These are phyloP conservation scores for Meandrusa payeni DNA, from an alignment of 2,888 invertebrate genomes.

Conservation along the genomic window DNA sequence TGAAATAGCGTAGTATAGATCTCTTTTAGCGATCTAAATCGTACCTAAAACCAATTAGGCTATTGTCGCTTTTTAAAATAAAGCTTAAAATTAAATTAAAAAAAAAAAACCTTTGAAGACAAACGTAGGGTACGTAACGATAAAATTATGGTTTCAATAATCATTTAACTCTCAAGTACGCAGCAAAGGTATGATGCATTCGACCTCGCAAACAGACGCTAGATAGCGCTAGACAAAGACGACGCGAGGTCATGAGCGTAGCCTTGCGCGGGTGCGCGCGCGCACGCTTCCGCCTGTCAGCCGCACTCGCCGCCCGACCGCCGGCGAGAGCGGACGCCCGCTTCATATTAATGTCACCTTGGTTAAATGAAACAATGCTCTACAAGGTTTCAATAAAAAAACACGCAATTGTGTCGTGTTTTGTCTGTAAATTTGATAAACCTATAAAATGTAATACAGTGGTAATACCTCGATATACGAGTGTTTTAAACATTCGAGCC, in stretches of 20 bases:
- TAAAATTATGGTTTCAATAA: conserved; percentile 55
- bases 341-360: conserved; percentile 21
- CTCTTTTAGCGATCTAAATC: no score
- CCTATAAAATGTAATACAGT: no score
- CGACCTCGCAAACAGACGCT: conserved; percentile 77
- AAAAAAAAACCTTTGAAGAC: no score
- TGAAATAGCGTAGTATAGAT: no score
- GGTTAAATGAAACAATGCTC: not conserved
- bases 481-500: no score
- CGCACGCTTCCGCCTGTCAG: conserved; percentile 74
- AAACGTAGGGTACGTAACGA: conserved; percentile 45
- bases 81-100: no score
- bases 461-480: no score
- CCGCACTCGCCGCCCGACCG: conserved; percentile 45
- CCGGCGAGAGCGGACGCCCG: conserved; percentile 41
- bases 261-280: conserved; percentile 76
- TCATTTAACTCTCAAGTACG: conserved; percentile 60
- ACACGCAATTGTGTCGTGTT: conserved; percentile 10
- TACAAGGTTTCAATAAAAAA: conserved; percentile 18
- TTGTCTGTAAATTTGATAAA: no score
- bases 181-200: conserved; percentile 74
- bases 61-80: no score
- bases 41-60: no score
- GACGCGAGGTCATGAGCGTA: conserved; percentile 79
- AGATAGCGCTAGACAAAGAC: conserved; percentile 80